Conservation (phyloP, 2,113 vertebrate genomes). For the Ceyx cyanopectus region DNA sequence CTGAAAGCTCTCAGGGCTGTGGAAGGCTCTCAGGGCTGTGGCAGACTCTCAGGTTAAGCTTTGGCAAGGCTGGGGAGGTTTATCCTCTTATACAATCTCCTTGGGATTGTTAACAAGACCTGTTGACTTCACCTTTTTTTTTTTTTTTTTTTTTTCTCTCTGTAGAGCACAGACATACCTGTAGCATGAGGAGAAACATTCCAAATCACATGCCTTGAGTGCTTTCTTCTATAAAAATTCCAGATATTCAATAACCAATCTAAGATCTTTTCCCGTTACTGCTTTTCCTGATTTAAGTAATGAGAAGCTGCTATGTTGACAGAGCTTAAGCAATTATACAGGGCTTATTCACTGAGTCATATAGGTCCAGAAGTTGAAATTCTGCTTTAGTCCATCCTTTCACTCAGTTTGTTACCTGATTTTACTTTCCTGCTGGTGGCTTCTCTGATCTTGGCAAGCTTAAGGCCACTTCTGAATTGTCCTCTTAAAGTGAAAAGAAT, state of each 20-base stretch:
- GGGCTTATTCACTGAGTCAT: neutral
- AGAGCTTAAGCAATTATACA: neutral
- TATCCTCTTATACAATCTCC: neutral
- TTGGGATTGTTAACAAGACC: neutral
- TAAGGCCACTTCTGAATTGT: neutral
- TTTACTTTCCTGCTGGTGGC: neutral
- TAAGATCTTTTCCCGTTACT: neutral
- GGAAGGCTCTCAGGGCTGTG: too few relatives aligned
- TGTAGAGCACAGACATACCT: neutral
- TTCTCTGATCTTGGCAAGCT: neutral
- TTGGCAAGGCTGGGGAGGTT: neutral
- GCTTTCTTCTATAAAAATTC: neutral
- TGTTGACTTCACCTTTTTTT: neutral
- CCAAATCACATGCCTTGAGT: neutral
- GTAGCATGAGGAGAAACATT: neutral
- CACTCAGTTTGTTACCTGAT: neutral
- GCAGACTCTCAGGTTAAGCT: neutral
- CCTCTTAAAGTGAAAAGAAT: neutral
- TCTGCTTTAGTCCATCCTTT: neutral
- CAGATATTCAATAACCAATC: neutral
- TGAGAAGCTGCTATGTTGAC: neutral
- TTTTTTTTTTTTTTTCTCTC: neutral
- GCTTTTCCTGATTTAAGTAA: neutral
- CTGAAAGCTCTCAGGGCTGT: neutral
- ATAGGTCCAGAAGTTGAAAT: neutral